Percentiles rank a stretch among this genome's conserved stretches.
Evolutionary conservation across 1,140 invertebrate genomes (phyloP).

Genomic region (Pogonomyrmex californicus): DNA sequence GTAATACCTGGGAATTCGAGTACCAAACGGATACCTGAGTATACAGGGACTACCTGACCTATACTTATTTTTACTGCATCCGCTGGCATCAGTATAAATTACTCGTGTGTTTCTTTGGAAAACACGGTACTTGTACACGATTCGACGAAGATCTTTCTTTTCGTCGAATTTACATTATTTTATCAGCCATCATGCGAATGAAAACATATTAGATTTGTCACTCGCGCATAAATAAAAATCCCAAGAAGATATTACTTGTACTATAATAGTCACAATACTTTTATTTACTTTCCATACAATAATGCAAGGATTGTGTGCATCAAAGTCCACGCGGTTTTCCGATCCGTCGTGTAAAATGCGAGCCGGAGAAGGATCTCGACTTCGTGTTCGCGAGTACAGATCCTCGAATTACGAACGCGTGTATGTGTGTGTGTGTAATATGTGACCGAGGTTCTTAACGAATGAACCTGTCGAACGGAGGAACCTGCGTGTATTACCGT

Average conservation of each 20-base stretch:
- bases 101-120: background rate
- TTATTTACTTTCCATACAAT: background rate
- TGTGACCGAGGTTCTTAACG: background rate
- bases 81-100: background rate
- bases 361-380: background rate
- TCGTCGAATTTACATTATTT: too few species aligned
- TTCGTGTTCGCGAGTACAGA: background rate
- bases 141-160: background rate
- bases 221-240: too few species aligned
- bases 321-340: background rate
- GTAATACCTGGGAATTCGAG: background rate
- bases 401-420: background rate
- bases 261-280: background rate
- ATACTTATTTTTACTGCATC: background rate
- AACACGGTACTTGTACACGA: too few species aligned
- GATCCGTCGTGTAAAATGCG: background rate
- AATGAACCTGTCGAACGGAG: constrained; percentile 16
- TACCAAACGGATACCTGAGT: background rate
- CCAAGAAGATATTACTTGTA: too few species aligned
- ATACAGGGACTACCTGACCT: background rate
- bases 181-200: background rate
- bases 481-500: constrained; percentile 45
- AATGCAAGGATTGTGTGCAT: background rate
- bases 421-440: too few species aligned
- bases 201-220: too few species aligned